phyloP scores from a whole-genome alignment of 30 jellyfish, hydroid and myxozoan genomes.

The Turritopsis rubra region DNA sequence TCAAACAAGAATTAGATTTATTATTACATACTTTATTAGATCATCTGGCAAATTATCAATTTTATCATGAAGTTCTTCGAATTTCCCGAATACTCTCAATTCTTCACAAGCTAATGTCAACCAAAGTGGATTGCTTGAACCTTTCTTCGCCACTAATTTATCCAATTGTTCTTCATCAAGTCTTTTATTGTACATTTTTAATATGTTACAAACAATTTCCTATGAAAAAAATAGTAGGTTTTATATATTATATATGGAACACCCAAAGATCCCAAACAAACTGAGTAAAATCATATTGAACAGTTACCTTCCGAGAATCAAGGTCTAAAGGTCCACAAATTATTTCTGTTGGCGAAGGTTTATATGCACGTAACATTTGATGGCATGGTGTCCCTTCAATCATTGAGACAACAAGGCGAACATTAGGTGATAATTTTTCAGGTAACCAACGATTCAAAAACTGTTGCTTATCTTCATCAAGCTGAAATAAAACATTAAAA shows the following conservation, averaged over 20 bases:
- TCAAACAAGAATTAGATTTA: no score
- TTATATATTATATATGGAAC: neutral
- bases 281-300: neutral
- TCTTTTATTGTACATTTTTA: slow-evolving; percentile 75
- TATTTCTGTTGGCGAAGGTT: slow-evolving; percentile 41
- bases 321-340: slow-evolving; percentile 59
- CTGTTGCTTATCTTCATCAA: slow-evolving; percentile 69
- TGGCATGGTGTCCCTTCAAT: slow-evolving; percentile 56
- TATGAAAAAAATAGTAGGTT: slow-evolving; percentile 10
- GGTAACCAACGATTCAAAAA: slow-evolving; percentile 61
- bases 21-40: slow-evolving; percentile 52
- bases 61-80: slow-evolving; percentile 63
- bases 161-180: slow-evolving; percentile 78
- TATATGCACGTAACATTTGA: slow-evolving; percentile 31
- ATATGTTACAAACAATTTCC: slow-evolving; percentile 91
- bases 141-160: slow-evolving; percentile 55
- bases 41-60: slow-evolving; percentile 85
- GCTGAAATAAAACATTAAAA: slow-evolving; percentile 17
- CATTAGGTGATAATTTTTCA: slow-evolving; percentile 48
- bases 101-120: slow-evolving; percentile 96
- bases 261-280: neutral
- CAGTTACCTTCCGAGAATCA: slow-evolving; percentile 39
- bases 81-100: slow-evolving; percentile 84
- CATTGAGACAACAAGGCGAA: slow-evolving; percentile 53
- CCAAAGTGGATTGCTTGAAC: slow-evolving; percentile 98